phyloP scores from a whole-genome alignment of 2,888 invertebrate species.

The Cataglyphis altisquamis region DNA sequence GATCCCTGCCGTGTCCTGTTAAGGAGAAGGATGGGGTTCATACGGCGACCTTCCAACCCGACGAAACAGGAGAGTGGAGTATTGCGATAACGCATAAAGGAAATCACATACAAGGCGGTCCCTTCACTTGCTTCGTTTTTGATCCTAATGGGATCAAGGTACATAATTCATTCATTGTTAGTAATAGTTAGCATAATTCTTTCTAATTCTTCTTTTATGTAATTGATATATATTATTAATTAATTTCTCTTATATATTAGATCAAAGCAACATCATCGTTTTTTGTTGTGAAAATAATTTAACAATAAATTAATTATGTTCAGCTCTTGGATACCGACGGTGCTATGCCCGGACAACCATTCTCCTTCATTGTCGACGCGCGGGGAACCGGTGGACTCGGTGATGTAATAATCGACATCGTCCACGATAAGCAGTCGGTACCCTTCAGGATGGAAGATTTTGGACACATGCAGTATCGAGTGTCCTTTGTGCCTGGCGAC shows the following conservation, averaged over 20 bases:
- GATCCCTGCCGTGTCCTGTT: conserved; percentile 93
- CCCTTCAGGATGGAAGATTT: conserved; percentile 94
- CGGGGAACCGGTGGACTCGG: conserved; percentile 94
- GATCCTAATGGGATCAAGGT: conserved; percentile 96
- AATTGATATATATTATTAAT: background rate
- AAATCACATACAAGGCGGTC: conserved; percentile 97
- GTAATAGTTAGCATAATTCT: background rate
- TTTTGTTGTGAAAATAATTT: background rate
- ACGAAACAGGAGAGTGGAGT: conserved; percentile 98
- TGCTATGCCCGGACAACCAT: conserved; percentile 94
- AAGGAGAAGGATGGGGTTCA: conserved; percentile 95
- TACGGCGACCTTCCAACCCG: conserved; percentile 98
- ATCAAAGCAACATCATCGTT: background rate
- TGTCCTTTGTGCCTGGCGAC: conserved; percentile 93
- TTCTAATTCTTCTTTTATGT: background rate
- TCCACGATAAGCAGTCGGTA: conserved; percentile 94
- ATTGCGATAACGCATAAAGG: conserved; percentile 98
- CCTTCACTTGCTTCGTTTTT: conserved; percentile 98
- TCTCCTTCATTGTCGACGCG: conserved; percentile 93
- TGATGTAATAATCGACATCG: conserved; percentile 95
- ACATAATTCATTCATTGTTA: conserved; percentile 45
- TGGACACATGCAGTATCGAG: conserved; percentile 91
- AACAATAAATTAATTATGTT: background rate
- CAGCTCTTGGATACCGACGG: conserved; percentile 92
- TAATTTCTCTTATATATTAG: background rate